Evolutionary conservation across 1,140 invertebrate genomes (phyloP), one percentile per base, ranked within the genome.

Genomic region (Muscidifurax raptorellus): DNA sequence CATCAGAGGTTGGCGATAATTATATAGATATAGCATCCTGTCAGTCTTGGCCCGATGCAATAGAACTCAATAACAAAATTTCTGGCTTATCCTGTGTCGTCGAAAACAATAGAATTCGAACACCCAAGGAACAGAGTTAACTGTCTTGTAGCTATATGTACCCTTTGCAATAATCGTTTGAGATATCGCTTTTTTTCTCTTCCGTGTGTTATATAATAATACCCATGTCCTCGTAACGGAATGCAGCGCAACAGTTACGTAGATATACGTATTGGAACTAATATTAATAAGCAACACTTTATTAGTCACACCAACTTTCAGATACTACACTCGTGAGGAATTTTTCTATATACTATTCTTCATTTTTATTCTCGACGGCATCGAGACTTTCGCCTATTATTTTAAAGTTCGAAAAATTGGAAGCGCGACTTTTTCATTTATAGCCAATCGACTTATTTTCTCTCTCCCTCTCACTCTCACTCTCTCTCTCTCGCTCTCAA

Each of bases 341-440:
- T 71, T 25, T 36, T 76, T n/a, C n/a, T 64, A 59, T 32, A 40
- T 28, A 78, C 71, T 36, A 47, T 80, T 84, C 4, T 72, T 71
- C 30, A 52, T 64, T 82, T 84, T 77, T 80, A 22, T 7, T 59
- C 77, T 72, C 66, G 47, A 84, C 15, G 52, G 27, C 18, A 64
- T 40, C 47, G 7, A 25, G 5, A 79, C 22, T 27, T 78, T 79
- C 15, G 7, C 25, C 64, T 74, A 64, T 75, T 40, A 25, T 3
- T 30, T 40, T 69, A 67, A 67, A 78, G 80, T 80, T 84, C 52
- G 77, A 84, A 80, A 67, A 18, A 80, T 75, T 84, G 83, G 83
- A 84, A 84, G 83, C 77, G 83, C 83, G 9, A 75, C 80, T 75
- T n/a, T 84, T 27, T 69, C 15, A 69, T 69, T 84, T 80, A 67